A percentile compares a stretch with the other conserved stretches of the same genome.
phyloP scores from a whole-genome alignment of 2,113 vertebrate genomes.

The Sinocyclocheilus anophthalmus region DNA sequence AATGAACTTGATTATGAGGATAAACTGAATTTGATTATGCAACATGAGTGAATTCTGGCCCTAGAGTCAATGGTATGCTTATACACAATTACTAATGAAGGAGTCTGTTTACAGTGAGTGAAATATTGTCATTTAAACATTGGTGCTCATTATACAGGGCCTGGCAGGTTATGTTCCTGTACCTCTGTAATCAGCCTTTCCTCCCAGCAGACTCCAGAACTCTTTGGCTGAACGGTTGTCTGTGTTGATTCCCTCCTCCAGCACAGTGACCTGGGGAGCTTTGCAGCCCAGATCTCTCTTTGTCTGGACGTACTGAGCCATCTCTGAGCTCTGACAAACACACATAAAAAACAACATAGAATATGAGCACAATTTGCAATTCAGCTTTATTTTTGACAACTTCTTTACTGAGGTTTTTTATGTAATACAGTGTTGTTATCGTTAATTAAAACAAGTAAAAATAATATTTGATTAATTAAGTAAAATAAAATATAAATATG shows the following conservation, averaged over 20 bases:
- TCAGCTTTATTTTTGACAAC: background rate
- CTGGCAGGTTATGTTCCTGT: background rate
- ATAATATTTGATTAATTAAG: background rate
- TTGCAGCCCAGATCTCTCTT: constrained; percentile 81
- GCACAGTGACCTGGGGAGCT: constrained; percentile 74
- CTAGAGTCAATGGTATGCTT: background rate
- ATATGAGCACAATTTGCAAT: background rate
- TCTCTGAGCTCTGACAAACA: constrained; percentile 74
- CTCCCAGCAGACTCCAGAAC: constrained; percentile 81
- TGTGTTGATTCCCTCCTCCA: constrained; percentile 80
- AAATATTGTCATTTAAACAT: constrained; percentile 36
- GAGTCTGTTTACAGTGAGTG: constrained; percentile 28
- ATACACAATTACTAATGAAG: background rate
- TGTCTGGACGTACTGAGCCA: constrained; percentile 77
- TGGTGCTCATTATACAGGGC: constrained; percentile 21
- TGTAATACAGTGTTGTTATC: background rate
- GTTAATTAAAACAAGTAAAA: background rate
- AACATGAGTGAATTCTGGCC: background rate
- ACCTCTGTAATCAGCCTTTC: constrained; percentile 77
- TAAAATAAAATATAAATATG: background rate
- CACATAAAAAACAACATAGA: background rate
- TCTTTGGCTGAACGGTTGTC: constrained; percentile 75
- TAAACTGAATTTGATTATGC: background rate
- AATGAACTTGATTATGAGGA: background rate
- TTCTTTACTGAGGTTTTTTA: background rate